These are phyloP conservation scores for Anoplius nigerrimus DNA, from an alignment of 2,888 invertebrate species.

Conservation along the genomic window DNA sequence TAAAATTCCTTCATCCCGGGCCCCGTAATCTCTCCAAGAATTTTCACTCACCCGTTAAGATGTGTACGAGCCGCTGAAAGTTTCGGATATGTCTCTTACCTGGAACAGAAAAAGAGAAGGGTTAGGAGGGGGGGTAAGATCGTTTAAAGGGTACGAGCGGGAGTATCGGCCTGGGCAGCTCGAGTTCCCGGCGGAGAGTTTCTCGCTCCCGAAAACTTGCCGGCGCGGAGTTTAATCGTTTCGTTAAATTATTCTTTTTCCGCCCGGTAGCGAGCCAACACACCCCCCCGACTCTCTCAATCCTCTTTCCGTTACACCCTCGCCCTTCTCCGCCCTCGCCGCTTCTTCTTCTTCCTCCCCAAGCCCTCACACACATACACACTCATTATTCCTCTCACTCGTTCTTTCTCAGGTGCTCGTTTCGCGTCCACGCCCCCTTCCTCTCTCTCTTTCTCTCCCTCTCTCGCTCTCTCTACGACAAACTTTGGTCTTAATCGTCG, in stretches of 20 bases:
- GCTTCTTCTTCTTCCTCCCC: background rate
- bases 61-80: conserved; percentile 15
- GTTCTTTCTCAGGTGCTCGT: background rate
- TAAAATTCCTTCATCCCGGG: conserved; percentile 7
- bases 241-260: conserved; percentile 53
- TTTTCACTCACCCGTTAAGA: conserved; percentile 40
- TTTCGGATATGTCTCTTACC: conserved; percentile 54
- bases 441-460: background rate
- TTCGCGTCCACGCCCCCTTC: background rate
- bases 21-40: conserved; percentile 16
- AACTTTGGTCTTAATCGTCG: conserved; percentile 55
- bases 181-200: conserved; percentile 25
- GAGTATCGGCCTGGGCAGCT: background rate
- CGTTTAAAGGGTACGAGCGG: conserved; percentile 31
- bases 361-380: too few species aligned
- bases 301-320: background rate
- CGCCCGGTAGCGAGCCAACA: background rate
- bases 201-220: conserved; percentile 44
- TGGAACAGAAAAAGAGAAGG: conserved; percentile 51
- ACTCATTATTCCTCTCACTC: background rate
- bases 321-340: background rate
- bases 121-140: conserved; percentile 2
- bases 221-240: conserved; percentile 53
- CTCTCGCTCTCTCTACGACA: conserved; percentile 14
- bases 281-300: background rate